Percentiles rank a stretch among this genome's conserved stretches.
phyloP scores from a whole-genome alignment of 2,888 invertebrate genomes.

The Plagiodera versicolora region DNA sequence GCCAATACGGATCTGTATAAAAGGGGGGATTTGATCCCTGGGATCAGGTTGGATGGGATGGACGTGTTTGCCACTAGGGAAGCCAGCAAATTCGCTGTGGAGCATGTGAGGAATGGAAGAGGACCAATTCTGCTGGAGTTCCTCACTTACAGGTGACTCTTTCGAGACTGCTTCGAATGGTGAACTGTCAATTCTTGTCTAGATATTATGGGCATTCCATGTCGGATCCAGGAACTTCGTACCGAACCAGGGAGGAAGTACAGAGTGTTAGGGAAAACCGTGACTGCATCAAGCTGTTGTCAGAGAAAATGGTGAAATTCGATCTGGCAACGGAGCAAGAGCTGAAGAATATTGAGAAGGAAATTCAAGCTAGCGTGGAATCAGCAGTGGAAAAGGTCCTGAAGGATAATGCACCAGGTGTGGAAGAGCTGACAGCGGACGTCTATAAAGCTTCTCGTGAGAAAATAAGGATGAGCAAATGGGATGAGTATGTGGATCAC shows the following conservation, averaged over 20 bases:
- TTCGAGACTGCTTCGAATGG: too few relatives aligned
- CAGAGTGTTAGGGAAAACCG: slow-evolving; percentile 89
- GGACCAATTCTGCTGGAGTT: slow-evolving; percentile 78
- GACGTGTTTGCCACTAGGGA: slow-evolving; percentile 76
- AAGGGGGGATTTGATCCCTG: slow-evolving; percentile 79
- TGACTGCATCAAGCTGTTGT: slow-evolving; percentile 91
- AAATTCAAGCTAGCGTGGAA: slow-evolving; percentile 69
- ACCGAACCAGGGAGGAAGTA: slow-evolving; percentile 87
- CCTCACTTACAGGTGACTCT: slow-evolving; percentile 62
- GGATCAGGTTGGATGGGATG: slow-evolving; percentile 83
- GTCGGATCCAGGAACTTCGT: slow-evolving; percentile 97
- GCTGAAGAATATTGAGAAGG: slow-evolving; percentile 73
- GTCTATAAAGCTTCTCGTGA: slow-evolving; percentile 24
- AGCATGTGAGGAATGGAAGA: slow-evolving; percentile 66
- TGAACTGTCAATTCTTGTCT: not conserved
- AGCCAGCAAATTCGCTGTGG: slow-evolving; percentile 64
- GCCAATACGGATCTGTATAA: slow-evolving; percentile 77
- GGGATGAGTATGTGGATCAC: slow-evolving; percentile 16
- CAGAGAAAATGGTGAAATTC: slow-evolving; percentile 73
- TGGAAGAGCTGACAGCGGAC: slow-evolving; percentile 30
- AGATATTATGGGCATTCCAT: slow-evolving; percentile 92
- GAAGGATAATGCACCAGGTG: slow-evolving; percentile 18
- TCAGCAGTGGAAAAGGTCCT: slow-evolving; percentile 21
- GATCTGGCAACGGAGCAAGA: slow-evolving; percentile 79
- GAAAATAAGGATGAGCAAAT: slow-evolving; percentile 25